Conservation (phyloP, 1,140 invertebrate genomes). For the Magallana gigas region DNA sequence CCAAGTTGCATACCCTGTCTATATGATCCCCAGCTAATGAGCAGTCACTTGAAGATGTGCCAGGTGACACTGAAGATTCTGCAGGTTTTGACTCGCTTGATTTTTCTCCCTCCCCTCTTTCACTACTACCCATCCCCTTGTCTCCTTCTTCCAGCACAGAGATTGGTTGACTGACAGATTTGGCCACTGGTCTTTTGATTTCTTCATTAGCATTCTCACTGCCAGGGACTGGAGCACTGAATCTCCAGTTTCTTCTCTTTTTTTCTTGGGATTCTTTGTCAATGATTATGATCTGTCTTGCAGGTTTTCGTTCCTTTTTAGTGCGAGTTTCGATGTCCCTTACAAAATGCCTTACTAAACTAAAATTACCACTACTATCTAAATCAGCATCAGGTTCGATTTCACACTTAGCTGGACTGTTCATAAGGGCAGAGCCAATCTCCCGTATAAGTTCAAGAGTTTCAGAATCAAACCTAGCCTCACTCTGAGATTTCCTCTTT, state of each 20-base stretch:
- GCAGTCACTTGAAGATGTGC: background rate
- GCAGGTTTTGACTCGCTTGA: background rate
- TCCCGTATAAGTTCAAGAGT: conserved; percentile 70
- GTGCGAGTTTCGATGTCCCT: conserved; percentile 68
- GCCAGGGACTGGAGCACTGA: conserved; percentile 28
- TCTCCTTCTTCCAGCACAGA: background rate
- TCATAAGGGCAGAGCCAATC: conserved; percentile 70
- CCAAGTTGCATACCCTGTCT: conserved; percentile 63
- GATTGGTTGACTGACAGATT: conserved; percentile 44
- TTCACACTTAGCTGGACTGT: conserved; percentile 63
- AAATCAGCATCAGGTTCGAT: conserved; percentile 54
- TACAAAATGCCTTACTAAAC: conserved; percentile 68
- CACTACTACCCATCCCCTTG: background rate
- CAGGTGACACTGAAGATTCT: conserved; percentile 12
- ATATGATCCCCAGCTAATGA: conserved; percentile 43
- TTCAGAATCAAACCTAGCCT: conserved; percentile 59
- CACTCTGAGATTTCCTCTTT: conserved; percentile 28
- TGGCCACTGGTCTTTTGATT: conserved; percentile 5
- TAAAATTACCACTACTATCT: conserved; percentile 52
- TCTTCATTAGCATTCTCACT: background rate
- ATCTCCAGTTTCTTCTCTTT: conserved; percentile 40
- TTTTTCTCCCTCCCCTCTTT: background rate
- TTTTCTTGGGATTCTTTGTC: conserved; percentile 55
- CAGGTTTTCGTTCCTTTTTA: conserved; percentile 51
- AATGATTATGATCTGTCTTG: conserved; percentile 67